phyloP scores from a whole-genome alignment of 2,888 invertebrate species.

The Brenthis hecate region DNA sequence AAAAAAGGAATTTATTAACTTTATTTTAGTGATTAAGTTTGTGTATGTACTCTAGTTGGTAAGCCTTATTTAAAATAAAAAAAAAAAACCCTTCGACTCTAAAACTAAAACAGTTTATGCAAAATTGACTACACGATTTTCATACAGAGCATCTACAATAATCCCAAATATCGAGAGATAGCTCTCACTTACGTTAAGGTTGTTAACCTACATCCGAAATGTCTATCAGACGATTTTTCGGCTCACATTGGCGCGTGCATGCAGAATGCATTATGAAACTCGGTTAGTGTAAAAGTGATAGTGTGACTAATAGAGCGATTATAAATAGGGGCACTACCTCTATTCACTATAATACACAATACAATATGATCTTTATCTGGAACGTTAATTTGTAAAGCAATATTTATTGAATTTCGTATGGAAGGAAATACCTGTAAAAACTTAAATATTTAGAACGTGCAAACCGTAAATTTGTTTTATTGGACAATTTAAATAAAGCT shows the following conservation, averaged over 20 bases:
- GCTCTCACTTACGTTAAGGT: conserved; percentile 24
- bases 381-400: not conserved
- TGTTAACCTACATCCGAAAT: conserved; percentile 36
- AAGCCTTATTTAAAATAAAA: no score
- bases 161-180: conserved; percentile 13
- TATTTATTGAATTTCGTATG: no score
- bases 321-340: conserved; percentile 34
- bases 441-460: no score
- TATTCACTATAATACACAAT: not conserved
- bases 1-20: no score
- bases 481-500: no score
- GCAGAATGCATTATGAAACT: conserved; percentile 37
- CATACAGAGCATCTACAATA: conserved; percentile 9
- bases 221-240: conserved; percentile 29
- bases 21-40: no score
- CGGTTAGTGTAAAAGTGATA: conserved; percentile 43
- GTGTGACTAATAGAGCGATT: conserved; percentile 46
- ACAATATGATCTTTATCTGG: not conserved
- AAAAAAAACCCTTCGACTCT: not conserved
- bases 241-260: conserved; percentile 33
- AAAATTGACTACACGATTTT: conserved; percentile 11
- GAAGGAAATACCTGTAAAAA: no score
- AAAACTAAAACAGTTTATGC: conserved; percentile 10
- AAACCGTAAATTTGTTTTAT: no score
- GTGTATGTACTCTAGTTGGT: no score